Evolutionary conservation across 2,113 vertebrate species (phyloP).

Genomic region (Pogona vitticeps): DNA sequence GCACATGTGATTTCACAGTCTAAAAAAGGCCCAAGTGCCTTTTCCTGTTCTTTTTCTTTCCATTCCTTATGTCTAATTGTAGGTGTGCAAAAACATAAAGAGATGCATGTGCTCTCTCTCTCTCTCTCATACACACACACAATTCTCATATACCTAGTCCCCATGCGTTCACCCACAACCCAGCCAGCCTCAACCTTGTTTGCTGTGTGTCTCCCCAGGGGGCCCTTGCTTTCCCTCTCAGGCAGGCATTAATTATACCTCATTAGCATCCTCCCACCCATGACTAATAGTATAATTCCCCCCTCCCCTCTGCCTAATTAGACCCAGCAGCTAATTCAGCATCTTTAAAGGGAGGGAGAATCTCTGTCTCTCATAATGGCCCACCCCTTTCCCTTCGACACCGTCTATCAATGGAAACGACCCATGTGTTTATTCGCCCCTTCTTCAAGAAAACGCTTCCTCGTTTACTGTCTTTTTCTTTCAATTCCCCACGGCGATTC

Average conservation of each 20-base stretch:
- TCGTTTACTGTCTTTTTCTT: not conserved
- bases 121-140: no score
- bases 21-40: no score
- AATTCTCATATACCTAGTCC: not conserved
- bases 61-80: no score
- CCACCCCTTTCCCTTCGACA: not conserved
- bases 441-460: not conserved
- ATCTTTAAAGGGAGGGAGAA: not conserved
- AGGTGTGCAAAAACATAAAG: not conserved
- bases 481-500: not conserved
- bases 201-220: not conserved
- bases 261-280: slow-evolving; percentile 12
- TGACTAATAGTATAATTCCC: slow-evolving; percentile 16
- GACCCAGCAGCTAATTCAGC: slow-evolving; percentile 9
- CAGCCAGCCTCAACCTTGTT: not conserved
- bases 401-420: no score
- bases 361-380: not conserved
- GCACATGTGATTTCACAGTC: no score
- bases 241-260: slow-evolving; percentile 20
- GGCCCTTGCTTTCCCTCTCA: not conserved
- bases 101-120: no score
- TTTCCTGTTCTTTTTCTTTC: no score
- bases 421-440: no score
- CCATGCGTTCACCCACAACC: not conserved
- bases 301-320: slow-evolving; percentile 40